Evolutionary conservation across 2,888 invertebrate genomes (phyloP).

Genomic region (Plusia festucae): DNA sequence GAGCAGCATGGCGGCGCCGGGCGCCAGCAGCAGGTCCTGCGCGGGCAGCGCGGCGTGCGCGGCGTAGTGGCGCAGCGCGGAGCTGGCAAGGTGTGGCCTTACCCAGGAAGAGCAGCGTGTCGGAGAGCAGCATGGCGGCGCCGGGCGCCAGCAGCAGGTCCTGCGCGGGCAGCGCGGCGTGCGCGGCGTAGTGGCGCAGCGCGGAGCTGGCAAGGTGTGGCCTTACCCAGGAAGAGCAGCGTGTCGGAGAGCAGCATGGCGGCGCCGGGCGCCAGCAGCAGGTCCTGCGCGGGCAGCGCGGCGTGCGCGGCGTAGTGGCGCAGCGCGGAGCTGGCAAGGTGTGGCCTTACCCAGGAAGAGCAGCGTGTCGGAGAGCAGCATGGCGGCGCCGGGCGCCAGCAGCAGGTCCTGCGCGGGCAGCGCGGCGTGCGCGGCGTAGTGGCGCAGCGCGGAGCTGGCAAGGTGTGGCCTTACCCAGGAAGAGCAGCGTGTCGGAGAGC

Average conservation of each 20-base stretch:
- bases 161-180: constrained; percentile 87
- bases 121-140: constrained; percentile 92
- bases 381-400: constrained; percentile 92
- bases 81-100: constrained; percentile 47
- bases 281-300: constrained; percentile 91
- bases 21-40: constrained; percentile 92
- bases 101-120: constrained; percentile 94
- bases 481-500: constrained; percentile 93
- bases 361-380: constrained; percentile 93
- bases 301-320: constrained; percentile 86
- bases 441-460: too few relatives aligned
- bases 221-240: constrained; percentile 93
- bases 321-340: too few relatives aligned
- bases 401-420: constrained; percentile 92
- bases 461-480: constrained; percentile 92
- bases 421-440: constrained; percentile 82
- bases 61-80: constrained; percentile 91
- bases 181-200: constrained; percentile 90
- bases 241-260: constrained; percentile 93
- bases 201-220: too few relatives aligned
- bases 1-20: constrained; percentile 93
- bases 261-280: constrained; percentile 93
- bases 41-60: constrained; percentile 86
- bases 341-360: constrained; percentile 92
- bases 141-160: constrained; percentile 94